phyloP scores from a whole-genome alignment of 1,140 invertebrate genomes.

The Leptopilina clavipes region DNA sequence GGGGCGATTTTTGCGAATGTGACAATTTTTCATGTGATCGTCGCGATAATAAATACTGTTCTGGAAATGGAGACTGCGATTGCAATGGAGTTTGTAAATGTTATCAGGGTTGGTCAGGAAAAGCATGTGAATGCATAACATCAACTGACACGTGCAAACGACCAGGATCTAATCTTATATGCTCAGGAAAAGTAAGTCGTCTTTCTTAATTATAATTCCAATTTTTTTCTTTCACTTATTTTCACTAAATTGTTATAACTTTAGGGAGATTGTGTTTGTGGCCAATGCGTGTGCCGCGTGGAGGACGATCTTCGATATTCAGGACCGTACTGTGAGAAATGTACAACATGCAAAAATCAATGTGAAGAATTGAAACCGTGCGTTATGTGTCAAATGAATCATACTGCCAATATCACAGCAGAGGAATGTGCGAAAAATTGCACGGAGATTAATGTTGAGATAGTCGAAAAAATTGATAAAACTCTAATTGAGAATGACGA shows the following conservation, averaged over 20 bases:
- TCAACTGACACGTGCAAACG: conserved; percentile 85
- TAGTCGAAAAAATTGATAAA: conserved; percentile 76
- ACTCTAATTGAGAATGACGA: conserved; percentile 84
- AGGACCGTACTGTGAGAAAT: conserved; percentile 94
- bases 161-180: conserved; percentile 78
- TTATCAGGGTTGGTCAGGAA: conserved; percentile 84
- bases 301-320: conserved; percentile 82
- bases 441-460: conserved; percentile 76
- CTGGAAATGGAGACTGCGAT: conserved; percentile 84
- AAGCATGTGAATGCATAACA: conserved; percentile 87
- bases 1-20: conserved; percentile 92
- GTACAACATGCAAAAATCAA: conserved; percentile 90
- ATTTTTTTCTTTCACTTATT: too few species aligned
- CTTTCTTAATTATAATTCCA: background rate
- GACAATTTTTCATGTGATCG: conserved; percentile 97
- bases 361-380: conserved; percentile 94
- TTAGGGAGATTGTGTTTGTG: conserved; percentile 91
- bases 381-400: conserved; percentile 93
- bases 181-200: conserved; percentile 79
- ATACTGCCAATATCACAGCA: conserved; percentile 83
- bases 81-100: conserved; percentile 86
- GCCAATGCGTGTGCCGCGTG: conserved; percentile 88
- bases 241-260: conserved; percentile 51
- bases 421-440: conserved; percentile 78
- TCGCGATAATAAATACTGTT: conserved; percentile 86